Conservation (phyloP, 2,888 invertebrate genomes). For the Cryptocheilus praepositus region DNA sequence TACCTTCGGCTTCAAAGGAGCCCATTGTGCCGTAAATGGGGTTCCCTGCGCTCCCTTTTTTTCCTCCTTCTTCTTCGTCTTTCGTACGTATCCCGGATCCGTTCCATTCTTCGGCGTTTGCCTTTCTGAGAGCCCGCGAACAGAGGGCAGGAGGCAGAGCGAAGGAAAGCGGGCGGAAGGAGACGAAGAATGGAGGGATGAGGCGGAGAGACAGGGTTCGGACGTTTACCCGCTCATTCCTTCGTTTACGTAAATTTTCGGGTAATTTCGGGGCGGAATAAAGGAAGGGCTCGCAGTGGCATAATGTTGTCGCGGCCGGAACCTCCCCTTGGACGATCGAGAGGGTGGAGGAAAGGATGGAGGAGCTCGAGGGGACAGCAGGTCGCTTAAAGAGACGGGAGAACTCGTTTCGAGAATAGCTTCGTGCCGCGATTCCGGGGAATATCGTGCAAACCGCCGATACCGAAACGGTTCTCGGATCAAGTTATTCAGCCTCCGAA, state of each 20-base stretch:
- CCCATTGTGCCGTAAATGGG: slow-evolving; percentile 68
- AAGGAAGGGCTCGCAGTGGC: slow-evolving; percentile 22
- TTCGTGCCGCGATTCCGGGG: slow-evolving; percentile 12
- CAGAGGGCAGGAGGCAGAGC: slow-evolving; percentile 33
- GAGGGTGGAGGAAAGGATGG: slow-evolving; percentile 37
- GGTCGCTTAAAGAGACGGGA: slow-evolving; percentile 55
- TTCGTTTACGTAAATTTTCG: slow-evolving; percentile 56
- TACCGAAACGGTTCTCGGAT: neutral
- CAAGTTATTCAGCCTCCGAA: neutral
- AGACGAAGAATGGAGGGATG: slow-evolving; percentile 12
- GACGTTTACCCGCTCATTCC: slow-evolving; percentile 42
- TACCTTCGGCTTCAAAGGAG: slow-evolving; percentile 65
- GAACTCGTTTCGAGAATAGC: slow-evolving; percentile 53
- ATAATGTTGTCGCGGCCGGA: slow-evolving; percentile 57
- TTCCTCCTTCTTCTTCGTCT: slow-evolving; percentile 31
- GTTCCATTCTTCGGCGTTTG: slow-evolving; percentile 63
- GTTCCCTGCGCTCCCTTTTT: slow-evolving; percentile 53
- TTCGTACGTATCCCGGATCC: slow-evolving; percentile 56
- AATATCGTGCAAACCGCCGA: slow-evolving; percentile 24
- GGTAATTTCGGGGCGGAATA: slow-evolving; percentile 44
- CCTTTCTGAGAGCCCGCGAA: slow-evolving; percentile 55
- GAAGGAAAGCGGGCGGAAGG: slow-evolving; percentile 19
- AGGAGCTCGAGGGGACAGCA: slow-evolving; percentile 32
- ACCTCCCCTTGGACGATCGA: slow-evolving; percentile 44
- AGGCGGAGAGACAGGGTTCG: neutral